phyloP scores from a whole-genome alignment of 2,797 vertebrate genomes.

The Tokudaia tokunoshimensis region DNA sequence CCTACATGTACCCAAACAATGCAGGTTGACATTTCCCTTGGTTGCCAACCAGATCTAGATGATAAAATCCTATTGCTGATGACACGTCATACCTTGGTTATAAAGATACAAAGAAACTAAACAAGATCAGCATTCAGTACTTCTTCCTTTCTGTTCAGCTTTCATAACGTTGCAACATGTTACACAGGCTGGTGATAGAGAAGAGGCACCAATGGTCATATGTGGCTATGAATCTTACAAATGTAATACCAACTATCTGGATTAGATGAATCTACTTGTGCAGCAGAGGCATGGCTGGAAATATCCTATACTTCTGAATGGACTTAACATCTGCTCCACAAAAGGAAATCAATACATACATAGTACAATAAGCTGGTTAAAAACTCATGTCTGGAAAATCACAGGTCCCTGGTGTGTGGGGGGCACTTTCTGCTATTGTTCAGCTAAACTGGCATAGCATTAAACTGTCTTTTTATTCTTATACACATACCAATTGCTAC shows the following conservation, averaged over 20 bases:
- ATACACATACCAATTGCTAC: neutral
- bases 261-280: neutral
- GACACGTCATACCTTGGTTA: neutral
- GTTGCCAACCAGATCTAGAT: neutral
- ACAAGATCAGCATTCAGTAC: neutral
- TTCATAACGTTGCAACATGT: neutral
- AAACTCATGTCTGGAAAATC: neutral
- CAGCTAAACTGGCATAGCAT: neutral
- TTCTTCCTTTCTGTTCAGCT: neutral
- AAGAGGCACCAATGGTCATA: neutral
- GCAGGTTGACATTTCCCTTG: neutral
- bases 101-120: neutral
- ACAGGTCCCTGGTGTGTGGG: neutral
- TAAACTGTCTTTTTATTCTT: neutral
- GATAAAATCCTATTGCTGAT: neutral
- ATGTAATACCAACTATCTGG: neutral
- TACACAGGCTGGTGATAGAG: neutral
- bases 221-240: neutral
- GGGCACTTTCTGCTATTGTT: neutral
- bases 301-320: neutral
- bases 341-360: neutral
- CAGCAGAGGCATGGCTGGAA: neutral
- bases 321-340: neutral
- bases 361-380: neutral
- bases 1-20: neutral